phyloP scores from a whole-genome alignment of 2,888 invertebrate species.

The Aphodius sticticus region DNA sequence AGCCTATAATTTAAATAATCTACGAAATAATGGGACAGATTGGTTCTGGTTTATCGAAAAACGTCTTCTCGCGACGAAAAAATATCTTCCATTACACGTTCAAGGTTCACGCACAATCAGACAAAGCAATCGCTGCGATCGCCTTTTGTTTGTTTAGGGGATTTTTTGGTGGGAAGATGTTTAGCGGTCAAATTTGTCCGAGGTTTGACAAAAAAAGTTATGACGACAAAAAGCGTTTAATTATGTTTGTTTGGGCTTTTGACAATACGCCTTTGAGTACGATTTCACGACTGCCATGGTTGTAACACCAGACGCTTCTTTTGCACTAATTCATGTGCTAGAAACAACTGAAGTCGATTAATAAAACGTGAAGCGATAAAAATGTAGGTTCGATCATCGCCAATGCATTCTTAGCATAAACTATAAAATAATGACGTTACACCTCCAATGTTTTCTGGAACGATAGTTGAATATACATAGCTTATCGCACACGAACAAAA shows the following conservation, averaged over 20 bases:
- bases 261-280: too few species aligned
- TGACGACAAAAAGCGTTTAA: neutral
- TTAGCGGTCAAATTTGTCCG: too few species aligned
- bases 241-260: too few species aligned
- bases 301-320: too few species aligned
- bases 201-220: neutral
- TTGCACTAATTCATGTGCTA: too few species aligned
- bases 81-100: neutral
- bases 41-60: neutral
- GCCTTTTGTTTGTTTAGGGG: neutral
- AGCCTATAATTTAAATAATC: neutral
- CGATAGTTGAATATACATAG: too few species aligned
- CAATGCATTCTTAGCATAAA: too few species aligned
- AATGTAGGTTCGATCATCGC: too few species aligned
- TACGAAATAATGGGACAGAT: neutral
- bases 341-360: neutral
- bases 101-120: neutral
- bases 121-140: neutral
- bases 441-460: too few species aligned
- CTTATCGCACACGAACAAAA: too few species aligned
- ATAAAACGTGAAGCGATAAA: neutral
- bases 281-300: too few species aligned
- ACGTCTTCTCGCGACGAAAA: neutral
- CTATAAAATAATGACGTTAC: too few species aligned
- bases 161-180: neutral